These are phyloP conservation scores for Paracentrotus lividus DNA, from an alignment of 53 echinoderm and acorn worm genomes.

Conservation along the genomic window DNA sequence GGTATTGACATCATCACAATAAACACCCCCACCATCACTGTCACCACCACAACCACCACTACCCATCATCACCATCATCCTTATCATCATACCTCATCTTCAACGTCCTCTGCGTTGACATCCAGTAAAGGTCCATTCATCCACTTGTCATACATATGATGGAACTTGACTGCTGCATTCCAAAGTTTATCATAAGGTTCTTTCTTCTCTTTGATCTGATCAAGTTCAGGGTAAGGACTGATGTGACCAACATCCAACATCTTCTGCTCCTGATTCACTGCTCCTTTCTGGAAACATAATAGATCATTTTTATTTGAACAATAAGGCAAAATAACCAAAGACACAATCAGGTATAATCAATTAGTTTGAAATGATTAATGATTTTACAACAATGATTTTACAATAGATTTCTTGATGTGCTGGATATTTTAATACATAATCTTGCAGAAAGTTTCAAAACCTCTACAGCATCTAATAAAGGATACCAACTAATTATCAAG, in stretches of 20 bases:
- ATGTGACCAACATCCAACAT: constrained; percentile 87
- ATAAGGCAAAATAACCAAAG: background rate
- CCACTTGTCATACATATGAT: constrained; percentile 97
- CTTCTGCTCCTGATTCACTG: constrained; percentile 75
- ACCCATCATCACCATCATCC: background rate
- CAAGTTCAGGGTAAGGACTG: constrained; percentile 85
- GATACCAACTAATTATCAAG: too few relatives aligned
- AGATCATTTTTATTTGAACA: background rate
- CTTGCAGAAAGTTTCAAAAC: too few relatives aligned
- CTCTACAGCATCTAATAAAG: too few relatives aligned
- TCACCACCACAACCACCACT: too few relatives aligned
- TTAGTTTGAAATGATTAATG: too few relatives aligned
- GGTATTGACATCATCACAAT: too few relatives aligned
- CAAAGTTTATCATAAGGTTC: constrained; percentile 94
- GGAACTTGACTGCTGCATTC: constrained; percentile 95
- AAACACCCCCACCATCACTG: too few relatives aligned
- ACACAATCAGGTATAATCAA: too few relatives aligned
- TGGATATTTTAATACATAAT: too few relatives aligned
- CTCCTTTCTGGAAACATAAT: constrained; percentile 19
- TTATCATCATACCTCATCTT: constrained; percentile 83
- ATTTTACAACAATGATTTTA: too few relatives aligned
- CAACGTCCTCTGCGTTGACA: constrained; percentile 95
- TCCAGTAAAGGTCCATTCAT: constrained; percentile 97
- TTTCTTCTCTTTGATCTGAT: constrained; percentile 86
- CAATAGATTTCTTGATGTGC: too few relatives aligned